Conservation (phyloP, 2,797 vertebrate genomes). For the Yasuhikotakia modesta region DNA sequence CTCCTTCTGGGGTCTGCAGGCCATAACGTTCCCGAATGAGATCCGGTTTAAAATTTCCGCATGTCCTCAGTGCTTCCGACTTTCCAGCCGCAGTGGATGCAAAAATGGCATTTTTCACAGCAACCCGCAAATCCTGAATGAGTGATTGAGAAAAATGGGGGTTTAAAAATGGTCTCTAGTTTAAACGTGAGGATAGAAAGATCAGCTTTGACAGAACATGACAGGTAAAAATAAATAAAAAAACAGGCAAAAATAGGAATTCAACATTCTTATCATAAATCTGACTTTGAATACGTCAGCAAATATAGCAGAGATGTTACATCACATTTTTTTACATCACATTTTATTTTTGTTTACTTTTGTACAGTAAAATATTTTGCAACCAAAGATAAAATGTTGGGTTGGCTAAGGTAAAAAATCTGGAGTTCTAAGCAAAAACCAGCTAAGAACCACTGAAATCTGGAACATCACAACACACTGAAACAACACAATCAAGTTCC, state of each 20-base stretch:
- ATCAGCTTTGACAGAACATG: constrained; percentile 49
- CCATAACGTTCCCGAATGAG: constrained; percentile 39
- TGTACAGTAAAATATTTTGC: too few species aligned
- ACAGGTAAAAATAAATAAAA: constrained; percentile 54
- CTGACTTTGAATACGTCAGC: constrained; percentile 52
- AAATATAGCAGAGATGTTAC: constrained; percentile 25
- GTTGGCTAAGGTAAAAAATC: too few species aligned
- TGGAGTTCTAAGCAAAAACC: too few species aligned
- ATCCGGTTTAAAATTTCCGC: constrained; percentile 43
- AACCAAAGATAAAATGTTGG: too few species aligned
- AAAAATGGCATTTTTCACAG: constrained; percentile 47
- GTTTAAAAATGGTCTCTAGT: constrained; percentile 53
- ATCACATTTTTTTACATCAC: background rate
- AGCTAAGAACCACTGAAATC: too few species aligned
- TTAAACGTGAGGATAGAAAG: constrained; percentile 49
- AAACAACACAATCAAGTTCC: too few species aligned
- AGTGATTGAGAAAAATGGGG: constrained; percentile 46
- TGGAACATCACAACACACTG: too few species aligned
- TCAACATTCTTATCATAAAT: constrained; percentile 53
- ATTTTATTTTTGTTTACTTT: too few species aligned
- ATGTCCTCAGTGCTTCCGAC: constrained; percentile 51
- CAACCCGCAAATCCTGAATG: constrained; percentile 53
- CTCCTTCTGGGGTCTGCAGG: constrained; percentile 46
- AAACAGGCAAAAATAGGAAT: constrained; percentile 43
- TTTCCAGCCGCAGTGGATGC: constrained; percentile 36